Evolutionary conservation across 2,113 vertebrate genomes (phyloP).

Genomic region (Anhinga rufa): DNA sequence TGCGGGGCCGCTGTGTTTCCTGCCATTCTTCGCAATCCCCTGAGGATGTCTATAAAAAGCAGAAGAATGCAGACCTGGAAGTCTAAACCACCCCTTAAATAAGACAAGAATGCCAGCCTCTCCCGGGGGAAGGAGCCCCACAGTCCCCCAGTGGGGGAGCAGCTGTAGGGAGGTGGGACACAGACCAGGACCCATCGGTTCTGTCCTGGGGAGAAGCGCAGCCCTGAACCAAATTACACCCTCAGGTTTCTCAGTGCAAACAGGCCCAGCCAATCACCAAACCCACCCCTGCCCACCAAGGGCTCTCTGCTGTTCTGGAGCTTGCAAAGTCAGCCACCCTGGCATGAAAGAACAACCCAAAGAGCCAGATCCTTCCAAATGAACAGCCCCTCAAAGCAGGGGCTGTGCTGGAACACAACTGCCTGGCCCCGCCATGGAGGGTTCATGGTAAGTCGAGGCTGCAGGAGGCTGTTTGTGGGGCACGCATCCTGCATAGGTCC

Average conservation of each 20-base stretch:
- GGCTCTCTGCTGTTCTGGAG: background rate
- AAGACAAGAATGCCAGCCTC: background rate
- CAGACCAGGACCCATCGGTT: background rate
- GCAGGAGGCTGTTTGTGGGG: background rate
- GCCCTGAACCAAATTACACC: background rate
- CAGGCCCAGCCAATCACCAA: background rate
- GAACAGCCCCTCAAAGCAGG: background rate
- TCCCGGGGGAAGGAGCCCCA: background rate
- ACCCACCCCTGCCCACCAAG: background rate
- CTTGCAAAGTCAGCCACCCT: background rate
- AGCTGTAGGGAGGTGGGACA: background rate
- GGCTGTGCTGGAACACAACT: background rate
- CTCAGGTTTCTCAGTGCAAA: accelerated
- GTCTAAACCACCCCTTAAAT: background rate
- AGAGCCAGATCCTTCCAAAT: background rate
- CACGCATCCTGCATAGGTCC: accelerated
- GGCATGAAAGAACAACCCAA: background rate
- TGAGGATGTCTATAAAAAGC: conserved; percentile 19
- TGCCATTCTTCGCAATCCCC: conserved; percentile 14
- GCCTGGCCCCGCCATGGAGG: accelerated
- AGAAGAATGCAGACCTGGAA: conserved; percentile 11
- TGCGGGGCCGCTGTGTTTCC: background rate
- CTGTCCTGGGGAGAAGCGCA: background rate
- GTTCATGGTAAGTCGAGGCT: accelerated
- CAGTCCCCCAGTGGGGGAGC: background rate